Evolutionary conservation across 2,113 vertebrate species (phyloP), one percentile per base, ranked within the genome.

Genomic region (Tenebrosternarchus preto): DNA sequence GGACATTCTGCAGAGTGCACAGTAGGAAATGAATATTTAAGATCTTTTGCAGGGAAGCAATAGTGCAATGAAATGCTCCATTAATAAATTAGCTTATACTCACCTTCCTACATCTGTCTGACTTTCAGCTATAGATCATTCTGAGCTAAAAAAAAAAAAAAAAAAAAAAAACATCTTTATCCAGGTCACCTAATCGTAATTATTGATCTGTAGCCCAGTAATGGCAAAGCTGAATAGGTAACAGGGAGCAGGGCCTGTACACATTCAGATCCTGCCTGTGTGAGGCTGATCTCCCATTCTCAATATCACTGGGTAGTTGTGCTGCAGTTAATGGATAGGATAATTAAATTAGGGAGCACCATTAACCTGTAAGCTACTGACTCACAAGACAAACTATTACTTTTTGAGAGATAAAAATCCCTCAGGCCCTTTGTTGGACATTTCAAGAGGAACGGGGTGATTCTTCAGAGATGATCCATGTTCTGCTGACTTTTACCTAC

Each of bases 271-370:
- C 67, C 53, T 39, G 71, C 73, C 31, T 73, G 61, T 43, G 22
- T 31, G 64, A 74, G 46, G 12, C 31, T 57, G 71, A 80, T 80
- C 46, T 43, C 17, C 70, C 4, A 64, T 0, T 74, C 29, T 12
- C 27, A 64, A 22, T 27, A 74, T 22, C 46, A 74, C 5, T 57
- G 15, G 31, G 78, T 60, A 74, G 46, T 66, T 43, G 36, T 79
- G 67, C 20, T 31, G 68, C 39, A 61, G 77, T 72, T 66, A 66
- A 74, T 74, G 57, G 39, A 20, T 27, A 61, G 25, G 68, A 73
- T 57, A 67, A 59, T 80, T 66, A 22, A 67, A 43, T 79, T 72
- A 73, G 27, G 53, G 27, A 56, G 55, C 43, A 39, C 43, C 70
- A 67, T 53, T 67, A 66, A 80, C 16, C 60, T 17, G 60, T 29